phyloP scores from a whole-genome alignment of 2,888 invertebrate species.

The Cosmopolites sordidus region DNA sequence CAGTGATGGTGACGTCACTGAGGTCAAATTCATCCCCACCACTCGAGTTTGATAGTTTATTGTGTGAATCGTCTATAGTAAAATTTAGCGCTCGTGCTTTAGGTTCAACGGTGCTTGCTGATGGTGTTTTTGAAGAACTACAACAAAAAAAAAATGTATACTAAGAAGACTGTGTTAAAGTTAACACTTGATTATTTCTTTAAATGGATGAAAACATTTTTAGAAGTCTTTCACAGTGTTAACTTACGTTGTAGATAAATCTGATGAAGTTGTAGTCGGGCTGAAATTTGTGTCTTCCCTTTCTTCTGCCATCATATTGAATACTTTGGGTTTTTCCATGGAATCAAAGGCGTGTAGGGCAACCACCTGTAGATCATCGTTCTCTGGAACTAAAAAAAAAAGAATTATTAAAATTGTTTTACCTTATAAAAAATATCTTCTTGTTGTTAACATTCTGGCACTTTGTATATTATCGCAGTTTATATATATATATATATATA shows the following conservation, averaged over 20 bases:
- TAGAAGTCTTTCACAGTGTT: slow-evolving; percentile 13
- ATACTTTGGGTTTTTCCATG: slow-evolving; percentile 32
- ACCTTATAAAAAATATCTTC: too few species aligned
- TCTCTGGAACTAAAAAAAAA: slow-evolving; percentile 14
- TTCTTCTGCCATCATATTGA: slow-evolving; percentile 42
- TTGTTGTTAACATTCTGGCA: too few species aligned
- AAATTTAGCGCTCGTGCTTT: slow-evolving; percentile 45
- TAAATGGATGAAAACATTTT: too few species aligned
- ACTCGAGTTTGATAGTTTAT: slow-evolving; percentile 34
- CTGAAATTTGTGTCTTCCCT: slow-evolving; percentile 30
- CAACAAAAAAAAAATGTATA: background rate
- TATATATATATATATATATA: too few species aligned
- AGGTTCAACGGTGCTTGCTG: slow-evolving; percentile 30
- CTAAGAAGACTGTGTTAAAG: too few species aligned
- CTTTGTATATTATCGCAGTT: too few species aligned
- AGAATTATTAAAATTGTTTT: too few species aligned
- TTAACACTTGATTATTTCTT: too few species aligned
- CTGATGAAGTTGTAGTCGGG: slow-evolving; percentile 29
- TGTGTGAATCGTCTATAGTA: slow-evolving; percentile 38
- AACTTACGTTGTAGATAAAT: slow-evolving; percentile 3
- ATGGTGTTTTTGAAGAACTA: background rate
- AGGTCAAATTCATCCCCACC: slow-evolving; percentile 51
- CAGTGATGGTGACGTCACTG: slow-evolving; percentile 75
- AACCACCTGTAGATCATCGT: slow-evolving; percentile 30
- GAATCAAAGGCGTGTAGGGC: slow-evolving; percentile 36